Evolutionary conservation across 1,140 invertebrate species (phyloP).

Genomic region (Probaryconus sp.): DNA sequence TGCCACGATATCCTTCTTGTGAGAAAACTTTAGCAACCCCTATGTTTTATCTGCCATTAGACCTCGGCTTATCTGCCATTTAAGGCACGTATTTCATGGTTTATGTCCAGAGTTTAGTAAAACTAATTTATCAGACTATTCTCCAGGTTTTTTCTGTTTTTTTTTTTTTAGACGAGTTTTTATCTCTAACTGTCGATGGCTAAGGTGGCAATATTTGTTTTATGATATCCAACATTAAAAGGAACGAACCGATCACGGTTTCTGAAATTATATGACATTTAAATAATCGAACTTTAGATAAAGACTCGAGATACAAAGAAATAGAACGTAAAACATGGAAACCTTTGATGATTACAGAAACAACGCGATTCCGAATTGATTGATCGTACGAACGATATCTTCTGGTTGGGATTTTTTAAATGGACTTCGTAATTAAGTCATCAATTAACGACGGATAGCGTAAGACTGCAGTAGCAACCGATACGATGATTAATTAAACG

Average conservation of each 20-base stretch:
- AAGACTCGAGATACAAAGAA: constrained; percentile 4
- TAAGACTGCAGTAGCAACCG: constrained; percentile 43
- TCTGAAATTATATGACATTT: constrained; percentile 8
- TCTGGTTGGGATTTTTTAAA: too few species aligned
- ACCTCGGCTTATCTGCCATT: constrained; percentile 4
- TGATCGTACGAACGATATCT: constrained; percentile 4
- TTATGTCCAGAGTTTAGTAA: constrained; percentile 6
- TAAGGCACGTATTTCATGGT: constrained; percentile 2
- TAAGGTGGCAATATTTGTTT: constrained; percentile 15
- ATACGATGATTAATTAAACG: constrained; percentile 46
- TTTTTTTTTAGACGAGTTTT: not conserved
- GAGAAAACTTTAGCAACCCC: not conserved
- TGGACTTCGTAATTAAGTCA: constrained; percentile 25
- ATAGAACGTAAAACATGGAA: constrained; percentile 16
- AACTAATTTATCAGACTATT: constrained; percentile 25
- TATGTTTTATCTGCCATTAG: constrained; percentile 11
- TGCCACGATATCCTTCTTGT: constrained; percentile 8
- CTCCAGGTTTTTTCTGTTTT: not conserved
- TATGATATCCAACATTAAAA: constrained; percentile 4
- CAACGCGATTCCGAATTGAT: constrained; percentile 11
- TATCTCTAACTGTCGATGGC: constrained; percentile 1
- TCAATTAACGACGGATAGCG: constrained; percentile 39
- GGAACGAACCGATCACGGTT: constrained; percentile 5
- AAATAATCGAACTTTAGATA: constrained; percentile 2
- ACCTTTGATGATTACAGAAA: not conserved